Base-by-base conservation (phyloP, 2,888 invertebrate species). In the Megamerina dolium region DNA sequence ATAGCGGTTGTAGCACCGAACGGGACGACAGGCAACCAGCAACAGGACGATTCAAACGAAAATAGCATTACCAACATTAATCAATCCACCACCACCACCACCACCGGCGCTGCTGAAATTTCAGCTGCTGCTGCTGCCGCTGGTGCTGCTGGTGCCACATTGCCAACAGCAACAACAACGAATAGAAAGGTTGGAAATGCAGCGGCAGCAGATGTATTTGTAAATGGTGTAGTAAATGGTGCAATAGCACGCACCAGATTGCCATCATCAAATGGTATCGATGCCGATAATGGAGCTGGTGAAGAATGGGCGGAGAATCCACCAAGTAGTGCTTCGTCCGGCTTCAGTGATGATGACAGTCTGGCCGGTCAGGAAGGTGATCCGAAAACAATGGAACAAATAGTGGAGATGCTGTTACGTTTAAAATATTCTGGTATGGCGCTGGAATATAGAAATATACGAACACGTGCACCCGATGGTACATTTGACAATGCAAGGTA, bases 341-440 rank as follows among this genome's bases (percentile, higher is more conserved):
- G 88, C 37, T 87, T 89, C 74, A 89, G 88, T 61, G 90, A 91
- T 76, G 91, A 91, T 75, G 91, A 90, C 75, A 87, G 87, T 69
- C 79, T 87, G 59, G 83, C 82, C 60, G 82, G 81, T 17, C 81
- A 82, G 57, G 78, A 80, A 52, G 83, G 80, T 52, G 79, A 83
- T 46, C 75, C 85, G 59, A 81, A 78, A 45, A 76, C 87, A 66
- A 78, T 82, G 56, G 85, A 87, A 63, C 80, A 68, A 56, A 71
- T 72, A 55, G 72, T 71, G 49, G 64, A 71, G 79, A 82, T 70
- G 82, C 81, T 56, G 53, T 81, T 83, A 51, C 76, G 81, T 58
- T 80, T 85, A 52, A 87, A 88, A 37, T 80, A 88, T 36, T 79
- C 82, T 53, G 94, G 93, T 10, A 80, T 95, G 48, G 77, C 82